Evolutionary conservation across 1,140 invertebrate species (phyloP).

Genomic region (Meteorus sp.): DNA sequence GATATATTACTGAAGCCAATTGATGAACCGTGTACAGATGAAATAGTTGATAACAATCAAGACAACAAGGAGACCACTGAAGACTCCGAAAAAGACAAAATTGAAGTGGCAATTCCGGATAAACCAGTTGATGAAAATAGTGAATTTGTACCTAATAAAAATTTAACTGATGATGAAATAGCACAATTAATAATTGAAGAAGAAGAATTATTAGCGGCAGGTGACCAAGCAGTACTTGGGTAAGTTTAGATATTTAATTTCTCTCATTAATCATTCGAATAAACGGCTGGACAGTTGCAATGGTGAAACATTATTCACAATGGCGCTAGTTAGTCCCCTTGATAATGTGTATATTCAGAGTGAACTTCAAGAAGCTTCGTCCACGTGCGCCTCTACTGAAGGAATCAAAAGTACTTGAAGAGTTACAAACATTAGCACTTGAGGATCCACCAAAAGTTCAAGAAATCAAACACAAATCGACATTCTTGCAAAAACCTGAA

Average conservation of each 20-base stretch:
- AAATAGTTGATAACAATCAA: slow-evolving; percentile 19
- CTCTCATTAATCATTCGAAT: slow-evolving; percentile 4
- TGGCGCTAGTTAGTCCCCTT: neutral
- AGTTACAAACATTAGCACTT: slow-evolving; percentile 57
- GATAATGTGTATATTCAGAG: slow-evolving; percentile 48
- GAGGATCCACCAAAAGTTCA: slow-evolving; percentile 60
- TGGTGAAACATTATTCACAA: too few species aligned
- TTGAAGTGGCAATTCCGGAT: slow-evolving; percentile 27
- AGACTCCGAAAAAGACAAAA: slow-evolving; percentile 19
- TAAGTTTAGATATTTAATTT: slow-evolving; percentile 37
- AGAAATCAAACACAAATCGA: slow-evolving; percentile 66
- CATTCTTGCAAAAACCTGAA: slow-evolving; percentile 71
- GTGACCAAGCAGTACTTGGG: slow-evolving; percentile 68
- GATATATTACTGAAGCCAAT: slow-evolving; percentile 28
- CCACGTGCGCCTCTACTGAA: slow-evolving; percentile 66
- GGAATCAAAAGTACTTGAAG: slow-evolving; percentile 71
- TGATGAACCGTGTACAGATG: slow-evolving; percentile 33
- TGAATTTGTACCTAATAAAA: slow-evolving; percentile 48
- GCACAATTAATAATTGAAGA: slow-evolving; percentile 69
- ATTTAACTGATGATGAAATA: slow-evolving; percentile 68
- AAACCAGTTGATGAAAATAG: slow-evolving; percentile 50
- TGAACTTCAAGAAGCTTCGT: slow-evolving; percentile 70
- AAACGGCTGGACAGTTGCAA: too few species aligned
- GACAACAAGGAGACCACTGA: slow-evolving; percentile 23
- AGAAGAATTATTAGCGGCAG: slow-evolving; percentile 66